Evolutionary conservation across 2,113 vertebrate species (phyloP).

Genomic region (Grallaria varia): DNA sequence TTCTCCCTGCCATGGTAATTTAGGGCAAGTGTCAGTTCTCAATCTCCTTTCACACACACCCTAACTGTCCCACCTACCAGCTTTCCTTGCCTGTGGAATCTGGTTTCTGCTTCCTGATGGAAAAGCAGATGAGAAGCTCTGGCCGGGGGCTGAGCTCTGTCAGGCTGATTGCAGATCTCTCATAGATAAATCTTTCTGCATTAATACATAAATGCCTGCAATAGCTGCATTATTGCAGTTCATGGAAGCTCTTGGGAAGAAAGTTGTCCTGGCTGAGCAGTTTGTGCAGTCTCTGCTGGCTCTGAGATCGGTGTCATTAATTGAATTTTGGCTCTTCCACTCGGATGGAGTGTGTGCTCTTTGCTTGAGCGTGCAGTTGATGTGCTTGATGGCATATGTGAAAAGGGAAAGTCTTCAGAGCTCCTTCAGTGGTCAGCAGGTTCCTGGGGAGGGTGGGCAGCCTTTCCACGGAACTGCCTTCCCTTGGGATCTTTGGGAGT

Average conservation of each 20-base stretch:
- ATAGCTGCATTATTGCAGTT: neutral
- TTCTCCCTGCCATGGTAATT: neutral
- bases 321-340: neutral
- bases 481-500: neutral
- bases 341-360: neutral
- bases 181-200: constrained; percentile 1
- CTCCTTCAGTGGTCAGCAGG: neutral
- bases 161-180: neutral
- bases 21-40: neutral
- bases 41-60: neutral
- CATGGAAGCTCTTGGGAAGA: constrained; percentile 14
- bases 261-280: constrained; percentile 8
- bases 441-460: neutral
- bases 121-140: neutral
- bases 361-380: rapidly evolving
- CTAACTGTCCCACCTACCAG: neutral
- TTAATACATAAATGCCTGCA: constrained; percentile 14
- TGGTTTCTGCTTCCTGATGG: neutral
- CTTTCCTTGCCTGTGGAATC: neutral
- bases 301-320: constrained; percentile 10
- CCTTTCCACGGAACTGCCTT: neutral
- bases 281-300: neutral
- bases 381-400: neutral
- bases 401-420: neutral
- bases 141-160: neutral